These are phyloP conservation scores for Micrastur ruficollis DNA, from an alignment of 2,797 vertebrate genomes.

Conservation along the genomic window DNA sequence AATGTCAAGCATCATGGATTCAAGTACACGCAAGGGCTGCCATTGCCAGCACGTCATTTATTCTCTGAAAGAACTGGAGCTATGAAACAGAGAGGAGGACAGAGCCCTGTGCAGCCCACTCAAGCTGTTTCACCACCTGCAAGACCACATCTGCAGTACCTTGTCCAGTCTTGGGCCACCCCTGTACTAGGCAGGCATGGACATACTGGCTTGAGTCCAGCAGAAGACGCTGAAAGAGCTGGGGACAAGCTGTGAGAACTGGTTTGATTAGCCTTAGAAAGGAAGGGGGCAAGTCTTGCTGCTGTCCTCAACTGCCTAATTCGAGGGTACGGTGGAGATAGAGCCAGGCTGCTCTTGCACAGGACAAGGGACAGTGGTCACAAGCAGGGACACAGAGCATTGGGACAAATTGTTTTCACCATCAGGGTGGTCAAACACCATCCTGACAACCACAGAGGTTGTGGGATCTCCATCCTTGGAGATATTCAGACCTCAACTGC, in stretches of 20 bases:
- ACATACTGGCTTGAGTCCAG: background rate
- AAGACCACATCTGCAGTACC: background rate
- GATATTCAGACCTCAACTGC: background rate
- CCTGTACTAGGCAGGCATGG: background rate
- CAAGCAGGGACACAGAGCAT: background rate
- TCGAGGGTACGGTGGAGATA: background rate
- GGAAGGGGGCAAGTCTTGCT: background rate
- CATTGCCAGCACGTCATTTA: background rate
- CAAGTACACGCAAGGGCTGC: background rate
- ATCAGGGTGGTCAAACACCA: background rate
- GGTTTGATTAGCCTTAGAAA: background rate
- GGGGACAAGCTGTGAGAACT: background rate
- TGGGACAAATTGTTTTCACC: background rate
- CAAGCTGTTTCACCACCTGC: background rate
- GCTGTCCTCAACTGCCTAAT: background rate
- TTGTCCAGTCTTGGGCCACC: fast-evolving
- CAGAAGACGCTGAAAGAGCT: background rate
- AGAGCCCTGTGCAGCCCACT: background rate
- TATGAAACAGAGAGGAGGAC: background rate
- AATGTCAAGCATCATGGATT: background rate
- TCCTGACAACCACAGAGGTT: too few relatives aligned
- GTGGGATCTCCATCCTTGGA: background rate
- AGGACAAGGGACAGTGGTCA: background rate
- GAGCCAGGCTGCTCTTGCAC: background rate
- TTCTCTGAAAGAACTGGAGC: background rate